Conservation (phyloP, 2,113 vertebrate species). For the human (Homo sapiens) region GRCh38 chr5:98916501-98917000, state of each 20-base stretch:
- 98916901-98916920: neutral
- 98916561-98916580: neutral
- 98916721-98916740: neutral
- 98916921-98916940: neutral
- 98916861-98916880: neutral
- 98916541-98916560: too few species aligned
- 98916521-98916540: too few species aligned
- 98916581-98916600: neutral
- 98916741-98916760: neutral
- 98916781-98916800: neutral
- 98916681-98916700: neutral
- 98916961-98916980: neutral
- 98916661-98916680: neutral
- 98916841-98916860: neutral
- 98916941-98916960: neutral
- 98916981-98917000: neutral
- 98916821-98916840: neutral
- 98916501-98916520: too few species aligned
- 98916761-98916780: neutral
- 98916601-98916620: neutral
- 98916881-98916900: neutral
- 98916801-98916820: neutral
- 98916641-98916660: slow-evolving; percentile 12
- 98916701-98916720: neutral
- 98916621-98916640: neutral